These are phyloP conservation scores for Clepsis dumicolana DNA, from an alignment of 2,888 invertebrate species.

Conservation along the genomic window DNA sequence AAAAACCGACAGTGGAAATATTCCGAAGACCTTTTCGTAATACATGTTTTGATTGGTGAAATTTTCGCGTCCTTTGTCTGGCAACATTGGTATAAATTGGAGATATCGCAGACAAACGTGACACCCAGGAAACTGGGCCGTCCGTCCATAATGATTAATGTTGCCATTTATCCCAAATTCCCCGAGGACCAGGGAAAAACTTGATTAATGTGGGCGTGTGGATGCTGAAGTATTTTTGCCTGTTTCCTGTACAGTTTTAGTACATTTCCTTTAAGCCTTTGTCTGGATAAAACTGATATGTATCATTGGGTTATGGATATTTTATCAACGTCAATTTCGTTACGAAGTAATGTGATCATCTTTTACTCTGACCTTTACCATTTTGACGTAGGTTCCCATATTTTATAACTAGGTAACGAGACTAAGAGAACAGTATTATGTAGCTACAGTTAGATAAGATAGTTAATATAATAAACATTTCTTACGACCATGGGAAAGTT, in stretches of 20 bases:
- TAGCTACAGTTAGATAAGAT: background rate
- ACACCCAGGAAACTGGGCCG: slow-evolving; percentile 62
- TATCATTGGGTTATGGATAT: background rate
- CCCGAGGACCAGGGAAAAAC: slow-evolving; percentile 63
- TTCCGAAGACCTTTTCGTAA: slow-evolving; percentile 3
- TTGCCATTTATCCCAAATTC: slow-evolving; percentile 70
- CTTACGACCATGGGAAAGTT: background rate
- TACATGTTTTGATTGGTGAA: slow-evolving; percentile 39
- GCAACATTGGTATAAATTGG: slow-evolving; percentile 54
- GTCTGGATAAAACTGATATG: background rate
- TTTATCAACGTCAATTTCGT: background rate
- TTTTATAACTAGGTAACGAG: background rate
- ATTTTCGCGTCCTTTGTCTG: slow-evolving; percentile 40
- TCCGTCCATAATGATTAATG: slow-evolving; percentile 81
- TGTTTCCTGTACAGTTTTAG: slow-evolving; percentile 30
- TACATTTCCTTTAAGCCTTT: slow-evolving; percentile 15
- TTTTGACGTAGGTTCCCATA: background rate
- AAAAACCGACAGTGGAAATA: slow-evolving; percentile 16
- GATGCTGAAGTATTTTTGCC: slow-evolving; percentile 62
- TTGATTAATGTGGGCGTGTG: slow-evolving; percentile 76
- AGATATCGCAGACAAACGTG: slow-evolving; percentile 63
- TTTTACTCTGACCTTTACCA: too few relatives aligned
- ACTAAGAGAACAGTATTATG: background rate
- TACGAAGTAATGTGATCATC: background rate
- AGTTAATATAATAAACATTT: background rate